Base-by-base conservation (phyloP, 2,888 invertebrate species). In the Pyrocoelia pectoralis region DNA sequence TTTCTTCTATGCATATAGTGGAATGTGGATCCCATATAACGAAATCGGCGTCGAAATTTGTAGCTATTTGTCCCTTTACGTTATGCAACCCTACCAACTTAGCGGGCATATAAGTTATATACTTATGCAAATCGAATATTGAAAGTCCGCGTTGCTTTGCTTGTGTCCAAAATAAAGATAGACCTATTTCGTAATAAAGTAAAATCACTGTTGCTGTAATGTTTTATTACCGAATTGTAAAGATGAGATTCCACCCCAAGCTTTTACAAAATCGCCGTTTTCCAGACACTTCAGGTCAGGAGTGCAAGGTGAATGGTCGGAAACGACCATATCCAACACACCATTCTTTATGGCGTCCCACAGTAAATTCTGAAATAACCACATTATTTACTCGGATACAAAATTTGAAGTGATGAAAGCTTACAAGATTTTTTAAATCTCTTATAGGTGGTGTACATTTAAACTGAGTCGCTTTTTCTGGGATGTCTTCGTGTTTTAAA, bases 381-480 rank as follows among this genome's bases (percentile, higher is more conserved):
- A 5, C 10, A 8, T 2, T 12, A 38, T 9, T 38, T 19, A 38
- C 5, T 38, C 3, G 13, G 3, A 24, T 9, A 13, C 18, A 12
- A n/a, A n/a, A n/a, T n/a, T n/a, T n/a, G n/a, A n/a, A n/a, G n/a
- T n/a, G n/a, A n/a, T n/a, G n/a, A n/a, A n/a, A 13, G 10, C 1
- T 68, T 72, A 87, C 88, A 82, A 83, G 85, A 79, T 91, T 91
- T 1, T 76, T 71, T n/a, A 80, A 77, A 56, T 84, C 83, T 17
- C 91, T 82, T 61, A 92, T 89, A 0, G 91, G 91, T 1, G 91
- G 91, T 59, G 88, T 87, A 67, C 91, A 90, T 74, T 91, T 92
- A 72, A 84, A 91, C 75, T 91, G 87, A 24, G 90, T 90, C 17
- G 82, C 86, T 2, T 84, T 85, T 29, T 84, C 82, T 2, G 87